Evolutionary conservation across 2,797 vertebrate species (phyloP), one percentile per base, ranked within the genome.

Genomic region (Pipistrellus pygmaeus): DNA sequence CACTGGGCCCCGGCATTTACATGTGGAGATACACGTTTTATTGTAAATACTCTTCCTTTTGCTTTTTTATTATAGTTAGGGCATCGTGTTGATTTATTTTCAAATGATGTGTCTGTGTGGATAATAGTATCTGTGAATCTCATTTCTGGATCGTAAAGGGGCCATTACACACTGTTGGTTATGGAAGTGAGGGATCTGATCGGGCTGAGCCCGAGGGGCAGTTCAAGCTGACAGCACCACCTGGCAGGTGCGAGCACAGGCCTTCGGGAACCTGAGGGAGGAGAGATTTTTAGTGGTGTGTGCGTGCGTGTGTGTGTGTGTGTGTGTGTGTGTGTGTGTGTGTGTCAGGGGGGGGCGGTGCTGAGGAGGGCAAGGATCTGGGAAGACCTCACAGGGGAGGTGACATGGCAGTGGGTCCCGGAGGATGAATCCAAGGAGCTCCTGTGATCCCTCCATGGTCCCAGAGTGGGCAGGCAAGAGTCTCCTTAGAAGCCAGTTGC

Each of bases 11-110:
- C 72, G 51, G n/a, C 73, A 68, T 82, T 91, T 94, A 85, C 25
- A 57, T 90, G 76, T 38, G 38, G 51, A 78, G 91, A 91, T 51
- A 73, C 30, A 51, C 85, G 83, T 90, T 89, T 94, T 91, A 87
- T 77, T 93, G 62, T 80, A 95, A 69, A 93, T 83, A 80, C 78
- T 85, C 62, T 95, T 89, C 81, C 94, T 73, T 95, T 88, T 82
- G 46, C 75, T 90, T 88, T 94, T 68, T 38, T 89, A 89, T 93
- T 84, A 66, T 12, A 92, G 32, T 44, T 44, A 89, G 71, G 77
- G 32, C 69, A 93, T 95, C 95, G 91, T 78, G 72, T 91, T 95
- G 96, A 94, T 96, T 95, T 97, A 96, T 91, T 95, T 91, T 73
- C 84, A 60, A 84, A 44, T 0, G 23, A 75, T 55, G 32, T 95